Evolutionary conservation across 2,113 vertebrate species (phyloP).

Genomic region (Rhinolophus ferrumequinum): DNA sequence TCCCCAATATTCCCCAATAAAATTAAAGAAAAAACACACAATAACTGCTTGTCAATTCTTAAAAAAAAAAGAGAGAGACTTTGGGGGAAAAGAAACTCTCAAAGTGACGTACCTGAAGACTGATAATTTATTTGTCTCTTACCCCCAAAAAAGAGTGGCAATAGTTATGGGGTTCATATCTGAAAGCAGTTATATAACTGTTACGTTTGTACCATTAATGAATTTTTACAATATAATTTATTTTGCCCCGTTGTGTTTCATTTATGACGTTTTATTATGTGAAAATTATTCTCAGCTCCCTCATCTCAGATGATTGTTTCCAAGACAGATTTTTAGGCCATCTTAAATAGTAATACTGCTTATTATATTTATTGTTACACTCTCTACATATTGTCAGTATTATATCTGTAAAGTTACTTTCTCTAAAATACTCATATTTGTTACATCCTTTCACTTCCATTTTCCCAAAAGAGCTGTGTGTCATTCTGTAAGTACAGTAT

Average conservation of each 20-base stretch:
- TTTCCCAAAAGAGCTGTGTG: neutral
- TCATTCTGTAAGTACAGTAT: neutral
- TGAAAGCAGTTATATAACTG: conserved; percentile 24
- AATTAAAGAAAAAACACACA: no score
- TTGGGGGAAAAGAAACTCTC: neutral
- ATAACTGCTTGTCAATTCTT: no score
- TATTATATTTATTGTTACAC: neutral
- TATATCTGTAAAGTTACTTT: neutral
- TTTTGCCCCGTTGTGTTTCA: neutral
- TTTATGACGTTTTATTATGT: conserved; percentile 1
- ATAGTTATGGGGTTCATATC: neutral
- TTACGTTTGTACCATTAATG: conserved; percentile 6
- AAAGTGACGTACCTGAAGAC: neutral
- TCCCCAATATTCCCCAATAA: no score
- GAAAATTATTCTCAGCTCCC: conserved; percentile 10
- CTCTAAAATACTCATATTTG: neutral
- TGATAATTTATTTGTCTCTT: neutral
- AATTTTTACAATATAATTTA: neutral
- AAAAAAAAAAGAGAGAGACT: neutral
- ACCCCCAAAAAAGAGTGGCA: neutral
- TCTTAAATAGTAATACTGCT: neutral
- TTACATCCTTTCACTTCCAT: neutral
- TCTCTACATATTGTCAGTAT: neutral
- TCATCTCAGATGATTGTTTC: neutral
- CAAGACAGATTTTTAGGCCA: neutral